These are phyloP conservation scores for Embiotoca jacksoni DNA, from an alignment of 2,113 vertebrate genomes.

Conservation along the genomic window DNA sequence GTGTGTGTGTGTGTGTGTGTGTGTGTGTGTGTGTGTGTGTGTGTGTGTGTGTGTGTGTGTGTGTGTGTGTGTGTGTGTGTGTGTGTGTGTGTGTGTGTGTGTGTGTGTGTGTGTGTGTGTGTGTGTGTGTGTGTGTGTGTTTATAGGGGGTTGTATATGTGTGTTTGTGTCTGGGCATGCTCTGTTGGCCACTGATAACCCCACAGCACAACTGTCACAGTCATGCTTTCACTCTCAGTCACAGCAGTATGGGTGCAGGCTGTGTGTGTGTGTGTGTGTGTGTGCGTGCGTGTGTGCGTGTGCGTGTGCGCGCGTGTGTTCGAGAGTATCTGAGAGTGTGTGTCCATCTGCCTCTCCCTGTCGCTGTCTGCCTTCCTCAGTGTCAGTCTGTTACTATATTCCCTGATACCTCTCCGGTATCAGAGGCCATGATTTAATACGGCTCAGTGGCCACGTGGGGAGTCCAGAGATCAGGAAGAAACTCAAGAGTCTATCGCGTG, in stretches of 20 bases:
- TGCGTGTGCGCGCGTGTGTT: slow-evolving; percentile 1
- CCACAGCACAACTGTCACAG: slow-evolving; percentile 77
- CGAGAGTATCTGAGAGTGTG: slow-evolving; percentile 26
- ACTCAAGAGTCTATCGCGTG: slow-evolving; percentile 16
- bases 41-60: neutral
- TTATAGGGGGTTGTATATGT: slow-evolving; percentile 32
- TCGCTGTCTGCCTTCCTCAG: slow-evolving; percentile 57
- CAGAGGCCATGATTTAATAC: slow-evolving; percentile 52
- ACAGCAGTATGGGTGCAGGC: slow-evolving; percentile 46
- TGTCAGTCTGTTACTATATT: slow-evolving; percentile 38
- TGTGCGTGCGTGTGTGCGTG: slow-evolving; percentile 16
- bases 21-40: slow-evolving; percentile 5
- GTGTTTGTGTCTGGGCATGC: slow-evolving; percentile 62
- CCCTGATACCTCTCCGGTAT: slow-evolving; percentile 58
- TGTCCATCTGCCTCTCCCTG: slow-evolving; percentile 60
- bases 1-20: slow-evolving; percentile 16
- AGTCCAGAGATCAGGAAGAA: slow-evolving; percentile 49
- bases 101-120: slow-evolving; percentile 3
- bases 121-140: neutral
- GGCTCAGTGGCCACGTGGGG: slow-evolving; percentile 26
- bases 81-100: slow-evolving; percentile 33
- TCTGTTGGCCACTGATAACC: slow-evolving; percentile 79
- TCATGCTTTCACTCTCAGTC: slow-evolving; percentile 71
- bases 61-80: slow-evolving; percentile 42
- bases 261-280: slow-evolving; percentile 16